These are phyloP conservation scores for Hydropotes inermis DNA, from an alignment of 2,113 vertebrate species.

Conservation along the genomic window DNA sequence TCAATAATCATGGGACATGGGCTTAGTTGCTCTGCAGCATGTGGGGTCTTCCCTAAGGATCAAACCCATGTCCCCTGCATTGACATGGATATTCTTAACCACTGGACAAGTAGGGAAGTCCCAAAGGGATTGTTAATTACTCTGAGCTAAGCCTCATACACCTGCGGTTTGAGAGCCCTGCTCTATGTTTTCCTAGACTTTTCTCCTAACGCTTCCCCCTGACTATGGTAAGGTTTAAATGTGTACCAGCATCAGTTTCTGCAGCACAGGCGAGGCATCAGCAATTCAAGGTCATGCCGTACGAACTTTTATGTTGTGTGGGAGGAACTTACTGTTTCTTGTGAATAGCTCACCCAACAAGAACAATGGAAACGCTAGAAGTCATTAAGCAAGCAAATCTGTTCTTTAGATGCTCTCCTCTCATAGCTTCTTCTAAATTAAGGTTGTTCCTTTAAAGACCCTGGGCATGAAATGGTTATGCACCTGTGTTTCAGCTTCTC, in stretches of 20 bases:
- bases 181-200: not conserved
- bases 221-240: not conserved
- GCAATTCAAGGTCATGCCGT: not conserved
- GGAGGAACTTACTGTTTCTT: not conserved
- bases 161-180: not conserved
- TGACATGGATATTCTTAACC: not conserved
- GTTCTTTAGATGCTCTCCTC: not conserved
- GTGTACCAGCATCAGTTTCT: not conserved
- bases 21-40: not conserved
- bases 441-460: not conserved
- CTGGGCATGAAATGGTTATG: not conserved
- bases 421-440: not conserved
- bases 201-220: not conserved
- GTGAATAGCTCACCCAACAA: not conserved
- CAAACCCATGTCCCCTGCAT: not conserved
- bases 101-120: accelerated
- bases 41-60: not conserved
- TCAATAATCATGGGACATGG: not conserved
- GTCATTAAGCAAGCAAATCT: not conserved
- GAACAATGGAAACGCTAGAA: not conserved
- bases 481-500: not conserved
- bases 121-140: not conserved
- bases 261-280: not conserved
- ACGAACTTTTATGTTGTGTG: not conserved
- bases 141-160: not conserved